A percentile compares a stretch with the other conserved stretches of the same genome.
These are phyloP conservation scores for Drosophila subquinaria DNA, from an alignment of 2,888 invertebrate species.

Conservation along the genomic window DNA sequence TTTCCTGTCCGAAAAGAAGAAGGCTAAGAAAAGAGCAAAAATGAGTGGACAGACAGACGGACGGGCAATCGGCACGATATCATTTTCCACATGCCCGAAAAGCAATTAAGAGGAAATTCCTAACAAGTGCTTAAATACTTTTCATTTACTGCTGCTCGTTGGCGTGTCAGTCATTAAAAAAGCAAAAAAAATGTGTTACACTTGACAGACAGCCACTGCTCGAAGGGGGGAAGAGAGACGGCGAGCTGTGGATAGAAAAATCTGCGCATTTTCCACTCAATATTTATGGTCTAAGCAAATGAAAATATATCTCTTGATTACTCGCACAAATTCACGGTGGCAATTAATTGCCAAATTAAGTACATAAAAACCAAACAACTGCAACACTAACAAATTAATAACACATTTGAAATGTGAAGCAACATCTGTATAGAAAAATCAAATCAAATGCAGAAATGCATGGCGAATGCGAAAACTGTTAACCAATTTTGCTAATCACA, in stretches of 20 bases:
- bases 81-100: slow-evolving; percentile 56
- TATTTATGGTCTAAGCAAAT: slow-evolving; percentile 58
- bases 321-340: slow-evolving; percentile 11
- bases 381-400: slow-evolving; percentile 30
- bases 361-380: slow-evolving; percentile 26
- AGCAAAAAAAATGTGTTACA: slow-evolving; percentile 40
- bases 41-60: neutral
- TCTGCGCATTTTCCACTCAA: slow-evolving; percentile 48
- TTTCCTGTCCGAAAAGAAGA: slow-evolving; percentile 5
- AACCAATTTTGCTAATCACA: slow-evolving; percentile 61
- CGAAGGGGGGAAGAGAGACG: neutral
- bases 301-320: slow-evolving; percentile 42
- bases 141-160: slow-evolving; percentile 30
- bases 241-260: slow-evolving; percentile 7
- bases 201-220: slow-evolving; percentile 60
- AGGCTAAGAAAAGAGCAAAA: slow-evolving; percentile 5
- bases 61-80: slow-evolving; percentile 35
- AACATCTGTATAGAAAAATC: slow-evolving; percentile 11
- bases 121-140: slow-evolving; percentile 61
- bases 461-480: slow-evolving; percentile 36
- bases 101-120: slow-evolving; percentile 66
- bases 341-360: slow-evolving; percentile 53
- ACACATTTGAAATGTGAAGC: slow-evolving; percentile 3
- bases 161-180: slow-evolving; percentile 49
- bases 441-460: slow-evolving; percentile 42